Conservation (phyloP, 2,797 vertebrate genomes). For the Acridotheres tristis region DNA sequence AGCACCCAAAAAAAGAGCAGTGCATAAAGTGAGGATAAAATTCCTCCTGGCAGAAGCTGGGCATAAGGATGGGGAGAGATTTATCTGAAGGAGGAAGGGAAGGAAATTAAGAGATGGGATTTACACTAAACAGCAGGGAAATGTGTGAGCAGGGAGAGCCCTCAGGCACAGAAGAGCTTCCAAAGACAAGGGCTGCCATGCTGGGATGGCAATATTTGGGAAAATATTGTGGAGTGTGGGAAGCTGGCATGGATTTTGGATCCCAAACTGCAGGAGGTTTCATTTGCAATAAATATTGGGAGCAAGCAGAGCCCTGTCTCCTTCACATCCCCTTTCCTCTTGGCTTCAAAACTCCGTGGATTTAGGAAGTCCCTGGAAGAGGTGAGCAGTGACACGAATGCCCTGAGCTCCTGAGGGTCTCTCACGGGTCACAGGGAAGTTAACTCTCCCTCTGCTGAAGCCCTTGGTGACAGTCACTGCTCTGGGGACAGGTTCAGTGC, state of each 20-base stretch:
- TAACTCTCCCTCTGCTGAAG: neutral
- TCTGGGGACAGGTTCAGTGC: neutral
- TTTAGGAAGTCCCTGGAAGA: neutral
- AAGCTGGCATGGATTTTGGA: neutral
- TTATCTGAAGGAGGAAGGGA: conserved; percentile 1
- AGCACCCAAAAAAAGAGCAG: neutral
- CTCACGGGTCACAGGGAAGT: neutral
- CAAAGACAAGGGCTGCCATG: neutral
- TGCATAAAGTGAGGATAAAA: neutral
- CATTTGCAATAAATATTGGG: neutral
- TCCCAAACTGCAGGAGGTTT: neutral
- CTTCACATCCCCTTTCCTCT: neutral
- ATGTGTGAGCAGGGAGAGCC: neutral
- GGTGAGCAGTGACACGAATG: fast-evolving
- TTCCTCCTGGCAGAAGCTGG: neutral
- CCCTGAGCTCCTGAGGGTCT: neutral
- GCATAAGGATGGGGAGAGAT: neutral
- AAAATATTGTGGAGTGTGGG: neutral
- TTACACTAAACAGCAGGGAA: neutral
- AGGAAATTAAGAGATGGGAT: neutral
- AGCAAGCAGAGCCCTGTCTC: neutral
- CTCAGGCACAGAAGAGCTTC: neutral
- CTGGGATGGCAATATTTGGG: neutral
- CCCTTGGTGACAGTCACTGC: neutral
- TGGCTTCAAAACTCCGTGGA: neutral